A percentile compares a stretch with the other conserved stretches of the same genome.
Conservation (phyloP, 1,140 invertebrate genomes). For the Microplitis demolitor region DNA sequence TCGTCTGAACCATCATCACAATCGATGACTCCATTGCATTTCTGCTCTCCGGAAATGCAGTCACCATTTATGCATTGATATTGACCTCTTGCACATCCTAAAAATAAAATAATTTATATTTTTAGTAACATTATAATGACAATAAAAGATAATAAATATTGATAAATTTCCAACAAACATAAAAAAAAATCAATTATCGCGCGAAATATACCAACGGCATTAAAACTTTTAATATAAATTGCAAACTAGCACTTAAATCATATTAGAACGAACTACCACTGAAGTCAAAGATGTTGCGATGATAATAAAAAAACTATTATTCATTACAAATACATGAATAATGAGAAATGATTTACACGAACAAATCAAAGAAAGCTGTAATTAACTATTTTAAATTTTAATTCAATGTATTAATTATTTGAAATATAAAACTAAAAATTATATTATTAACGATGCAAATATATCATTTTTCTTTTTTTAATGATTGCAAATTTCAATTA, state of each 20-base stretch:
- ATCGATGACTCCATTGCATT: slow-evolving; percentile 65
- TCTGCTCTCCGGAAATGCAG: slow-evolving; percentile 62
- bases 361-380: background rate
- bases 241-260: background rate
- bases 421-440: background rate
- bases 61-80: slow-evolving; percentile 67
- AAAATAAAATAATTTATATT: slow-evolving; percentile 26
- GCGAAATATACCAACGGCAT: no score
- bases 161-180: background rate
- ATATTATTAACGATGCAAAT: background rate
- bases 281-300: background rate
- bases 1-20: slow-evolving; percentile 74
- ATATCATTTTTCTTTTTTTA: no score
- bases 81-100: slow-evolving; percentile 58
- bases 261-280: background rate
- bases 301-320: background rate
- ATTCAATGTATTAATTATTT: background rate
- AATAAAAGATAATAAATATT: slow-evolving; percentile 1
- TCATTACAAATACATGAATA: background rate
- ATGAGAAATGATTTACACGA: background rate
- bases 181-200: no score
- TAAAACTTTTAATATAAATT: background rate
- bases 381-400: background rate
- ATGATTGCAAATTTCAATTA: no score
- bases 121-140: background rate